These are phyloP conservation scores for Drosophila mulleri DNA, from an alignment of 2,888 invertebrate species.

Conservation along the genomic window DNA sequence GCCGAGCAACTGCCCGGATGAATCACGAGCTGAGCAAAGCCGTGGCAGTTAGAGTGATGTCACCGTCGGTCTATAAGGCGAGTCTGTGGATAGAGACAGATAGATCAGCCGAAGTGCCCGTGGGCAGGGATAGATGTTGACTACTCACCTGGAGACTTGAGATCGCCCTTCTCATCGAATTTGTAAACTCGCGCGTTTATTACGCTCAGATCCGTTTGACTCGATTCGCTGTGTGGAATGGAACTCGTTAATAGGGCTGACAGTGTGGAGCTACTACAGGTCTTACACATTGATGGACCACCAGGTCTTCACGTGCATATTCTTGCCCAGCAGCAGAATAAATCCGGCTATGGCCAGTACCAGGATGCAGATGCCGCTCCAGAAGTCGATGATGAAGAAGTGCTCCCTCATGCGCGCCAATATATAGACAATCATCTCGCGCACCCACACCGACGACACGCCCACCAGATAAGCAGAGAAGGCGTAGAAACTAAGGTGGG, in stretches of 20 bases:
- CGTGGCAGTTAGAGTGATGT: slow-evolving; percentile 59
- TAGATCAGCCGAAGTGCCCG: background rate
- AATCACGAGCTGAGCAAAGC: slow-evolving; percentile 14
- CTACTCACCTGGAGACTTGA: slow-evolving; percentile 57
- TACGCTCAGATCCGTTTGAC: slow-evolving; percentile 70
- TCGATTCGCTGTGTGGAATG: slow-evolving; percentile 49
- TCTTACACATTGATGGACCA: slow-evolving; percentile 80
- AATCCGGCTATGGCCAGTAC: slow-evolving; percentile 75
- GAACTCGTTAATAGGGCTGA: background rate
- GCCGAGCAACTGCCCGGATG: slow-evolving; percentile 19
- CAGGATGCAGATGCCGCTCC: slow-evolving; percentile 79
- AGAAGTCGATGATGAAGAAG: slow-evolving; percentile 79
- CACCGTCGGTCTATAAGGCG: slow-evolving; percentile 70
- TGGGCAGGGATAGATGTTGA: background rate
- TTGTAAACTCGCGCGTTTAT: slow-evolving; percentile 74
- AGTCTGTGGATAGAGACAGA: slow-evolving; percentile 43
- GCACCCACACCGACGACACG: slow-evolving; percentile 73
- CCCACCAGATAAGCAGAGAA: slow-evolving; percentile 72
- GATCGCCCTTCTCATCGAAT: slow-evolving; percentile 69
- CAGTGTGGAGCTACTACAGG: background rate
- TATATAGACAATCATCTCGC: slow-evolving; percentile 77
- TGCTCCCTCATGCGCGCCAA: slow-evolving; percentile 71
- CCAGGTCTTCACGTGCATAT: slow-evolving; percentile 74
- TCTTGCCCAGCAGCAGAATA: slow-evolving; percentile 73
- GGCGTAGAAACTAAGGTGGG: slow-evolving; percentile 65